Evolutionary conservation across 1,140 invertebrate species (phyloP).

Genomic region (Propsilocerus akamusi): DNA sequence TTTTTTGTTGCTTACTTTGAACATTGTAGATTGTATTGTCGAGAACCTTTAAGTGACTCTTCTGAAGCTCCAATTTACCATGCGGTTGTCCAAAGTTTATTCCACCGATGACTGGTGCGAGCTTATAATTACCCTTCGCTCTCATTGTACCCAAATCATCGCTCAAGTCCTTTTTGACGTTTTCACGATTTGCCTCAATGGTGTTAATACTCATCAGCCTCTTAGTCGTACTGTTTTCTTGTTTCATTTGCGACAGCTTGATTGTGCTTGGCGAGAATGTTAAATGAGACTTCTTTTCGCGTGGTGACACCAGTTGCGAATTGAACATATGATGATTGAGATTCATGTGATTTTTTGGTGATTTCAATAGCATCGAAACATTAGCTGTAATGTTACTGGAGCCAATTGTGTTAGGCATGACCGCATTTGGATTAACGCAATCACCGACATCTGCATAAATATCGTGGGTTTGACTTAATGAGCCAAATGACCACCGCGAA

Average conservation of each 20-base stretch:
- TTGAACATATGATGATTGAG: slow-evolving; percentile 15
- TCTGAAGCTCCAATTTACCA: not conserved
- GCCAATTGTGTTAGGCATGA: slow-evolving; percentile 31
- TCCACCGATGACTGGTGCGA: slow-evolving; percentile 22
- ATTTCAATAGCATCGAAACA: slow-evolving; percentile 10
- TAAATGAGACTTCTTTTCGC: slow-evolving; percentile 38
- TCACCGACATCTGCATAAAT: slow-evolving; percentile 50
- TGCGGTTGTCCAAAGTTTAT: slow-evolving; percentile 19
- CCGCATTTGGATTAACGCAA: slow-evolving; percentile 61
- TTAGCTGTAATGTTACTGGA: slow-evolving; percentile 8
- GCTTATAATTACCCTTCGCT: slow-evolving; percentile 17
- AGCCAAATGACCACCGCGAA: slow-evolving; percentile 40
- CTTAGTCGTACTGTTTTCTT: slow-evolving; percentile 20
- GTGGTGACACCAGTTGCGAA: slow-evolving; percentile 25
- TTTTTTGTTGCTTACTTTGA: slow-evolving; percentile 26
- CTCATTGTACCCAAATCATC: slow-evolving; percentile 23
- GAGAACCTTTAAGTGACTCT: not conserved
- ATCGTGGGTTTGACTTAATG: slow-evolving; percentile 51
- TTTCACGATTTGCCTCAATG: slow-evolving; percentile 26
- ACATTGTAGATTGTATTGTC: slow-evolving; percentile 20
- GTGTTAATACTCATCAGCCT: slow-evolving; percentile 26
- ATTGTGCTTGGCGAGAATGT: slow-evolving; percentile 42
- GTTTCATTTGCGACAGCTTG: slow-evolving; percentile 30
- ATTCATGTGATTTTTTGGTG: slow-evolving; percentile 12
- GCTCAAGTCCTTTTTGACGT: slow-evolving; percentile 34